Evolutionary conservation across 2,888 invertebrate genomes (phyloP), one percentile per base, ranked within the genome.

Genomic region (Meiosimyza decipiens): DNA sequence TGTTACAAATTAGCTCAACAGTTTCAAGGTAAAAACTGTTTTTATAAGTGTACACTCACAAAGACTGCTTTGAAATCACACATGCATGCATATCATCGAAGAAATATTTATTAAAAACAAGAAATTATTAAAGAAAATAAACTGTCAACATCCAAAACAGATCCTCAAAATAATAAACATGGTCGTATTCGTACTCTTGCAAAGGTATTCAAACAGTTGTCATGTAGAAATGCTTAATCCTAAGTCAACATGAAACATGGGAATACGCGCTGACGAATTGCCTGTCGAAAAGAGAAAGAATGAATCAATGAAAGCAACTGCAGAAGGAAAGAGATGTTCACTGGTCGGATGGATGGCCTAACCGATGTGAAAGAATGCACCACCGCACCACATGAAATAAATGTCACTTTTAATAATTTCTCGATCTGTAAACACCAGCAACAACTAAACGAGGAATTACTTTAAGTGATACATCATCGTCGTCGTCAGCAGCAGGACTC

Each of bases 391-490:
- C 83, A 83, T 80, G 84, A 84, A 79, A 84, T 84, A 85, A 84
- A 84, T 85, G 85, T 84, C 84, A 84, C 84, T 82, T 84, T 79
- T 80, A 80, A 85, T 84, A 80, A 80, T 82, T 80, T 79, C 82
- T 80, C 80, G 81, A 79, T 73, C 77, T 71, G 72, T 78, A 79
- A 82, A 82, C 79, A 79, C 79, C 79, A 81, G 70, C 79, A 81
- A 63, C 64, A 73, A 72, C 50, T 49, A 66, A 65, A 55, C 68
- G 55, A 65, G 49, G 68, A 59, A 63, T 79, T 74, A 73, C 69
- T 54, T 70, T 75, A 80, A 78, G 77, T 81, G 82, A 82, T 82
- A 82, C 82, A 82, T 81, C 83, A 83, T 83, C 68, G 72, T 75
- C 71, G 67, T 75, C 83, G 79, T 76, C 79, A 84, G 79, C 81